Evolutionary conservation across 2,797 vertebrate species (phyloP), one percentile per base, ranked within the genome.

Genomic region (Octomys mimax): DNA sequence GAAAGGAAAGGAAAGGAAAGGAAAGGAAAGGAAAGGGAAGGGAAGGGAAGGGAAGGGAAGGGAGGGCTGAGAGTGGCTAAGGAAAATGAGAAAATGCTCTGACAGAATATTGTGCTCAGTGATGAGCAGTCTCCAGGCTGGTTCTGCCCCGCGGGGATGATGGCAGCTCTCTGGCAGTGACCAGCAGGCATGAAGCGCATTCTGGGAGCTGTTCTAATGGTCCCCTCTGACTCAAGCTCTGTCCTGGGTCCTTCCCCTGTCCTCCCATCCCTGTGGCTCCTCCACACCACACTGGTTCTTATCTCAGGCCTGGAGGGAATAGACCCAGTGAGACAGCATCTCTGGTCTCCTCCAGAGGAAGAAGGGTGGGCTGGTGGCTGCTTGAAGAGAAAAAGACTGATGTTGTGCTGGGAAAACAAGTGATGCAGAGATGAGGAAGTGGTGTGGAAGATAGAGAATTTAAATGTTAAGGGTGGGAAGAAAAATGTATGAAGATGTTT

Each of bases 381-480:
- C 33, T 78, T 33, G 31, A 81, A 68, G 87, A 94, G 79, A 68
- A 78, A 75, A 77, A 68, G 49, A 70, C 57, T 39, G 36, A 52
- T 42, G 61, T 19, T 61, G 57, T 87, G 57, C 42, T 57, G 70
- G 84, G 80, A 80, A 77, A 93, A 81, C 83, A 92, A 94, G 89
- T 89, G 92, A 93, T 91, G 36, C 57, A 14, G 70, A 73, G 54
- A 87, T 78, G 85, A 82, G 73, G 92, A 68, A 26, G 87, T 77
- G 92, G 91, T 7, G 0, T 86, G 94, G 94, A 87, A 95, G 94
- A 91, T n/a, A 81, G 95, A 96, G 84, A 79, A 52, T 86, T 96
- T 95, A 96, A 97, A 97, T 97, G 97, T 96, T 97, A 97, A 97
- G 82, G 96, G 96, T 97, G 97, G 96, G 97, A 87, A 98, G 97